Evolutionary conservation across 1,140 invertebrate species (phyloP).

Genomic region (Neomicropteryx cornuta): DNA sequence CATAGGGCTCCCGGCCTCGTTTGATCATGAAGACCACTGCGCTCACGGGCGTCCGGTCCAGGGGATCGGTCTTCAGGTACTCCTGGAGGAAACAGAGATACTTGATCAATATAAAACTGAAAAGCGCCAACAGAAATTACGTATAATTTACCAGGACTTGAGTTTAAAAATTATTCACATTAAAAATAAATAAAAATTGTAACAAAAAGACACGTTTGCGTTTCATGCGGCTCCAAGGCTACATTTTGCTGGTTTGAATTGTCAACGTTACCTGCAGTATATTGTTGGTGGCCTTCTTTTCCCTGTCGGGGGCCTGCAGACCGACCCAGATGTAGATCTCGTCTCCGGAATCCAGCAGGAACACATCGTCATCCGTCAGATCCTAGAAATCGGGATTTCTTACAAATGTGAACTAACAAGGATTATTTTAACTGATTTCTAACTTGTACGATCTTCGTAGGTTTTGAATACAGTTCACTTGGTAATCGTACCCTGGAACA

Average conservation of each 20-base stretch:
- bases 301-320: constrained; percentile 52
- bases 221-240: too few relatives aligned
- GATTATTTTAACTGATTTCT: constrained; percentile 1
- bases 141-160: constrained; percentile 2
- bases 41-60: constrained; percentile 41
- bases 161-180: neutral
- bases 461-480: constrained; percentile 1
- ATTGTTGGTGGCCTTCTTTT: constrained; percentile 45
- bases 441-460: neutral
- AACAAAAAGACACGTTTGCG: too few relatives aligned
- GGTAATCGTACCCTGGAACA: too few relatives aligned
- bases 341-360: constrained; percentile 61
- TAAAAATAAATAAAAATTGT: neutral
- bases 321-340: constrained; percentile 70
- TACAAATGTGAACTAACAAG: neutral
- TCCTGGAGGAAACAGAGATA: constrained; percentile 34
- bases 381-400: constrained; percentile 38
- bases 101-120: constrained; percentile 5
- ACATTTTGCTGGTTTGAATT: too few relatives aligned
- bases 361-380: constrained; percentile 63
- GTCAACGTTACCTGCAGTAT: constrained; percentile 50
- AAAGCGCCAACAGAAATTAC: neutral
- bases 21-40: constrained; percentile 49
- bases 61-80: constrained; percentile 46
- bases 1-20: constrained; percentile 55